Evolutionary conservation across 2,113 vertebrate genomes (phyloP).

Genomic region (Rhabdomys dilectus): DNA sequence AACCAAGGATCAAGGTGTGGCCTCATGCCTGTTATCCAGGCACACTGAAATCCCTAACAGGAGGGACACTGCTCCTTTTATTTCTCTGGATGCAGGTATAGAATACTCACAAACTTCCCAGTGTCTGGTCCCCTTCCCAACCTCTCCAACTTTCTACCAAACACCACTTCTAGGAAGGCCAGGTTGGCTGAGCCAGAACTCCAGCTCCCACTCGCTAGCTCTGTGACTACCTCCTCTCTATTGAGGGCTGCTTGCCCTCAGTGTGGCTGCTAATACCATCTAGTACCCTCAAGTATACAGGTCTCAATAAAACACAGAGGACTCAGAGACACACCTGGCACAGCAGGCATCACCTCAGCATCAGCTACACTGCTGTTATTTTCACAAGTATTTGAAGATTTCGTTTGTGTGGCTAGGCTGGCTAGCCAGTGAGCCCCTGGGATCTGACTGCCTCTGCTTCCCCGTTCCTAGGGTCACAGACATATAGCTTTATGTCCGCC

Average conservation of each 20-base stretch:
- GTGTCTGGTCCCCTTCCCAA: neutral
- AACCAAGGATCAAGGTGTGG: neutral
- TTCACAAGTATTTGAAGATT: neutral
- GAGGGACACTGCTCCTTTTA: neutral
- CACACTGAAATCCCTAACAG: rapidly evolving
- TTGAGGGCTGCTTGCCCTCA: neutral
- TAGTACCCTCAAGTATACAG: neutral
- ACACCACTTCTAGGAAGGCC: neutral
- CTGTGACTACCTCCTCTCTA: neutral
- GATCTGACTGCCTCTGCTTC: neutral
- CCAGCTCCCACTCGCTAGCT: neutral
- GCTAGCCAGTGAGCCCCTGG: neutral
- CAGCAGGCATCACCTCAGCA: rapidly evolving
- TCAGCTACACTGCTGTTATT: neutral
- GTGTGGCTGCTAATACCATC: rapidly evolving
- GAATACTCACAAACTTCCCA: neutral
- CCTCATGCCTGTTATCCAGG: neutral
- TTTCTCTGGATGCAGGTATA: neutral
- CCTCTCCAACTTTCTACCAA: neutral
- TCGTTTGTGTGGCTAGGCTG: neutral
- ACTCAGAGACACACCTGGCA: neutral
- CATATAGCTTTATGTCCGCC: rapidly evolving
- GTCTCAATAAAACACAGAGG: neutral
- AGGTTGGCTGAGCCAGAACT: neutral
- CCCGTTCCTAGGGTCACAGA: neutral